phyloP scores from a whole-genome alignment of 2,797 vertebrate species.

The Scyliorhinus canicula region DNA sequence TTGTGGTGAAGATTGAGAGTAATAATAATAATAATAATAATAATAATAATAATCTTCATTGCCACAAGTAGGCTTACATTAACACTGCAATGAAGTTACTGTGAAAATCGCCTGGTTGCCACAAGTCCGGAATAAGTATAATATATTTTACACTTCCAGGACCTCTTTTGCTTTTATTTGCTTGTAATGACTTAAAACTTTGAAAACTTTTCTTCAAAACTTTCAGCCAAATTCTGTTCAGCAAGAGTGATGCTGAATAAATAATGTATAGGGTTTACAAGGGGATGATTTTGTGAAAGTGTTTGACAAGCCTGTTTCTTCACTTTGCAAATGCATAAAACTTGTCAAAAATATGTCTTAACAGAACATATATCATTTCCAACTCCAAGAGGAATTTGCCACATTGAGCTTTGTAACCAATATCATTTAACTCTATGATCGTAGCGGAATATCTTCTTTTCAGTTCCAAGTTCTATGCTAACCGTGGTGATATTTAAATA shows the following conservation, averaged over 20 bases:
- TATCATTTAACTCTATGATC: neutral
- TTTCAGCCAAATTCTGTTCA: neutral
- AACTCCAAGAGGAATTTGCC: neutral
- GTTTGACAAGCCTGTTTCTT: constrained; percentile 17
- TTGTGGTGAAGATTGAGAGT: neutral
- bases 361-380: neutral
- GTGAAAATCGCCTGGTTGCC: too few relatives aligned
- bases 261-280: neutral
- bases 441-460: neutral
- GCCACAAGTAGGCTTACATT: too few relatives aligned
- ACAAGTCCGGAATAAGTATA: neutral
- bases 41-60: too few relatives aligned
- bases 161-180: neutral
- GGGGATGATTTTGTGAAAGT: neutral
- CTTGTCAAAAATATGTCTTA: constrained; percentile 15
- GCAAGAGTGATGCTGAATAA: neutral
- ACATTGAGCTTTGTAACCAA: neutral
- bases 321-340: neutral
- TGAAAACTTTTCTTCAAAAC: constrained; percentile 16
- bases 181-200: neutral
- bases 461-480: neutral
- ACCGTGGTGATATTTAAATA: neutral
- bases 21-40: too few relatives aligned
- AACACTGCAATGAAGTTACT: too few relatives aligned
- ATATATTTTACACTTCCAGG: neutral